Percentiles rank a stretch among this genome's conserved stretches.
These are phyloP conservation scores for Drosophila mayri DNA, from an alignment of 1,140 invertebrate species.

Conservation along the genomic window DNA sequence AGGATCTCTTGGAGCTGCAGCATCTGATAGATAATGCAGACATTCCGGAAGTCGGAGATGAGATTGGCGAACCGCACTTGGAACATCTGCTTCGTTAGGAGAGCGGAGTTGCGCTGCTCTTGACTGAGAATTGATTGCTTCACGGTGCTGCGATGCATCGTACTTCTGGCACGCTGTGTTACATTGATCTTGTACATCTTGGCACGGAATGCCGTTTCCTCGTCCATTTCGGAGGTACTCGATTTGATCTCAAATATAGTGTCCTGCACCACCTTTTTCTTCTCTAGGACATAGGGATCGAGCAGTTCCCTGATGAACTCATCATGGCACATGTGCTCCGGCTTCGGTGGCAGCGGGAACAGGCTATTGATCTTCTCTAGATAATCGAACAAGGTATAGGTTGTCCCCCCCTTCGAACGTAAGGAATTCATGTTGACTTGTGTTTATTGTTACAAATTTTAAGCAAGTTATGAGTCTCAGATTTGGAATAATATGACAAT, in stretches of 20 bases:
- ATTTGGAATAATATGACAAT: background rate
- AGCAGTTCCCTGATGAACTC: slow-evolving; percentile 10
- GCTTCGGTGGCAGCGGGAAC: slow-evolving; percentile 24
- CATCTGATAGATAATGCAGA: slow-evolving; percentile 40
- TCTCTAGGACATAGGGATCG: slow-evolving; percentile 4
- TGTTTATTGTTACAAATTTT: background rate
- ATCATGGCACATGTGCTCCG: slow-evolving; percentile 13
- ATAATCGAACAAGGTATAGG: background rate
- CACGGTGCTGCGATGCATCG: background rate
- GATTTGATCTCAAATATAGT: accelerated
- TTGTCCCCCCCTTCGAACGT: background rate
- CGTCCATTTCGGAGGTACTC: background rate
- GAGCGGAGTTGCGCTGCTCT: slow-evolving; percentile 8
- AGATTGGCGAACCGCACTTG: slow-evolving; percentile 29
- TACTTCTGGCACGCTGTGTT: background rate
- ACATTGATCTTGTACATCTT: slow-evolving; percentile 17
- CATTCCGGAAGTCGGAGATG: slow-evolving; percentile 11
- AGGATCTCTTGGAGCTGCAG: slow-evolving; percentile 36
- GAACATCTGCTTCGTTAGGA: slow-evolving; percentile 20
- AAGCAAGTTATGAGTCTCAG: background rate
- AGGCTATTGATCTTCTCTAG: slow-evolving; percentile 15
- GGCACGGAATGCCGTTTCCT: slow-evolving; percentile 7
- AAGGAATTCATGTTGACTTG: background rate
- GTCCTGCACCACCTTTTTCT: background rate
- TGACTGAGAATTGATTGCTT: background rate